Evolutionary conservation across 2,888 invertebrate genomes (phyloP).

Genomic region (Oligia strigilis): DNA sequence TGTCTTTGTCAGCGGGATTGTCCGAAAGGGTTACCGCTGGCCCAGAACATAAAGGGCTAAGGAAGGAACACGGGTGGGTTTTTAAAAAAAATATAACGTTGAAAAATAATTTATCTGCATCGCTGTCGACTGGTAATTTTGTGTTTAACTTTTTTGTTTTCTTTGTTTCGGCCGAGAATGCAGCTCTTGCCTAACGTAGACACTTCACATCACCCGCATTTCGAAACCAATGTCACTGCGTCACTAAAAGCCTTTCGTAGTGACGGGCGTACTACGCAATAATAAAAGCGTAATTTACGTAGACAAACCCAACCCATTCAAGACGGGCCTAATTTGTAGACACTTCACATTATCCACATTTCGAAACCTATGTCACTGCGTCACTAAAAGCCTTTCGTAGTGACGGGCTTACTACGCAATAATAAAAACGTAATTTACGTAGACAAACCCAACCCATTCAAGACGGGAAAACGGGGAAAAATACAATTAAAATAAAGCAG

Average conservation of each 20-base stretch:
- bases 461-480: conserved; percentile 3
- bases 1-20: too few species aligned
- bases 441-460: conserved; percentile 4
- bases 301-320: conserved; percentile 4
- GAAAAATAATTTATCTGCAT: too few species aligned
- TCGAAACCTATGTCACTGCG: too few species aligned
- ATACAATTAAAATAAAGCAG: conserved; percentile 2
- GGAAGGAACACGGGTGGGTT: too few species aligned
- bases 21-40: too few species aligned
- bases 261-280: background rate
- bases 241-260: background rate
- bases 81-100: too few species aligned
- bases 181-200: background rate
- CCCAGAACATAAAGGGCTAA: too few species aligned
- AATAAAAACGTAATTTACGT: conserved; percentile 3
- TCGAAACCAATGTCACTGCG: background rate
- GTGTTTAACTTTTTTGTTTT: background rate
- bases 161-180: background rate
- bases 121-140: background rate
- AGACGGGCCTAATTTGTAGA: background rate
- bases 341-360: too few species aligned
- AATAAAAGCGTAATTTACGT: conserved; percentile 14
- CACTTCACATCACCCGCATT: too few species aligned
- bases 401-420: too few species aligned
- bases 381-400: too few species aligned